Evolutionary conservation across 2,888 invertebrate genomes (phyloP).

Genomic region (Drosophila fulvimacula): DNA sequence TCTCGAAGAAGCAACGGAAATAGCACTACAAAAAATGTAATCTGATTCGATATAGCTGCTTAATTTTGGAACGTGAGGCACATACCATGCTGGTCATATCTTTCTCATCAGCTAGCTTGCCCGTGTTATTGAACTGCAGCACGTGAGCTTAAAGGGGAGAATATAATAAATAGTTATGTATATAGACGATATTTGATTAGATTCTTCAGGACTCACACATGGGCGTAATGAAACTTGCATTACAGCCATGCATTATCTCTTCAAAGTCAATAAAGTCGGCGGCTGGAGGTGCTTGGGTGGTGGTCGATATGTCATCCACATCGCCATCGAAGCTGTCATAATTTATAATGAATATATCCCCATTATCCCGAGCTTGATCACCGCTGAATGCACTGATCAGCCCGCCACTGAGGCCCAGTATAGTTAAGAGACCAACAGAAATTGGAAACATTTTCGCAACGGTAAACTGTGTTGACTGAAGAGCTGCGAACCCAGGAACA

Average conservation of each 20-base stretch:
- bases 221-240: constrained; percentile 86
- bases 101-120: constrained; percentile 86
- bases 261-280: constrained; percentile 81
- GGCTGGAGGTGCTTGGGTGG: constrained; percentile 32
- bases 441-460: constrained; percentile 43
- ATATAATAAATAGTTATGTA: neutral
- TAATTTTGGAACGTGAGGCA: neutral
- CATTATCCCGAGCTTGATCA: constrained; percentile 75
- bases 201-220: constrained; percentile 84
- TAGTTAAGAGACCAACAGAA: constrained; percentile 11
- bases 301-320: constrained; percentile 57
- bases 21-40: constrained; percentile 85
- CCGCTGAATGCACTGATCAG: constrained; percentile 23
- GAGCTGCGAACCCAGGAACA: neutral
- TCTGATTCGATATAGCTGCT: neutral
- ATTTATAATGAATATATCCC: constrained; percentile 74
- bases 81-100: constrained; percentile 87
- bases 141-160: constrained; percentile 84
- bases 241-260: constrained; percentile 85
- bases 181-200: too few relatives aligned
- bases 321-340: constrained; percentile 69
- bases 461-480: constrained; percentile 8
- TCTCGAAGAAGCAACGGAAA: constrained; percentile 86
- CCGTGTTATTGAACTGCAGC: constrained; percentile 86
- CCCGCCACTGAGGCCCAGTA: constrained; percentile 21